Percentiles rank a stretch among this genome's conserved stretches.
phyloP scores from a whole-genome alignment of 1,140 invertebrate genomes.

The Tenebrio molitor region DNA sequence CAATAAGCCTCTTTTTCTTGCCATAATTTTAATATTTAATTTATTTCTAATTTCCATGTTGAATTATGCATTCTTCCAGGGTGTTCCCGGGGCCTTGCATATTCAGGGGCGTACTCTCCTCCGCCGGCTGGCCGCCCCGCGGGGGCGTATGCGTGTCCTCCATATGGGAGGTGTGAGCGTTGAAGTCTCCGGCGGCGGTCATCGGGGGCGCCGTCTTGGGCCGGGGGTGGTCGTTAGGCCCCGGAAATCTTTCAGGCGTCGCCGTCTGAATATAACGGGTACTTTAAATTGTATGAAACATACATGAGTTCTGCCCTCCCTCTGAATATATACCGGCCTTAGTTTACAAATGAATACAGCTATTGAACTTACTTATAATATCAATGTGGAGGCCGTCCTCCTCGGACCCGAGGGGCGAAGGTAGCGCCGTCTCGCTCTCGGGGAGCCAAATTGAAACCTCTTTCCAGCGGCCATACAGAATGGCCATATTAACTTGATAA shows the following conservation, averaged over 20 bases:
- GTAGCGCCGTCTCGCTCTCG: constrained; percentile 58
- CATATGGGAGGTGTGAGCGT: constrained; percentile 45
- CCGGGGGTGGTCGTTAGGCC: constrained; percentile 5
- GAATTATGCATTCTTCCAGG: constrained; percentile 66
- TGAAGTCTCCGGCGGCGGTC: constrained; percentile 52
- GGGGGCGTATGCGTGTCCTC: constrained; percentile 2
- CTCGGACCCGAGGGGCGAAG: constrained; percentile 58
- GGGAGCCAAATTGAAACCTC: constrained; percentile 66
- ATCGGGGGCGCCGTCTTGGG: neutral
- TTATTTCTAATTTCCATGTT: constrained; percentile 68
- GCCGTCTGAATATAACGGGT: constrained; percentile 61
- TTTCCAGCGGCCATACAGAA: constrained; percentile 70
- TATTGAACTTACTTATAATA: constrained; percentile 83
- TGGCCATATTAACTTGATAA: constrained; percentile 91
- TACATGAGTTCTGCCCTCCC: constrained; percentile 66
- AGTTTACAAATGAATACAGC: constrained; percentile 82
- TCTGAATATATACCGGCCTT: constrained; percentile 66
- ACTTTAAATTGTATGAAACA: constrained; percentile 67
- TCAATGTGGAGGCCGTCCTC: constrained; percentile 72
- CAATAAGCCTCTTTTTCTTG: constrained; percentile 65
- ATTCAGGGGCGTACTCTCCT: constrained; percentile 62
- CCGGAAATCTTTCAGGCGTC: constrained; percentile 52
- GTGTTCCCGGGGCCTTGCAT: constrained; percentile 62
- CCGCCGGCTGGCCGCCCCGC: neutral
- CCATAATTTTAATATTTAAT: constrained; percentile 68